These are phyloP conservation scores for Carassius carassius DNA, from an alignment of 2,113 vertebrate species.

Conservation along the genomic window DNA sequence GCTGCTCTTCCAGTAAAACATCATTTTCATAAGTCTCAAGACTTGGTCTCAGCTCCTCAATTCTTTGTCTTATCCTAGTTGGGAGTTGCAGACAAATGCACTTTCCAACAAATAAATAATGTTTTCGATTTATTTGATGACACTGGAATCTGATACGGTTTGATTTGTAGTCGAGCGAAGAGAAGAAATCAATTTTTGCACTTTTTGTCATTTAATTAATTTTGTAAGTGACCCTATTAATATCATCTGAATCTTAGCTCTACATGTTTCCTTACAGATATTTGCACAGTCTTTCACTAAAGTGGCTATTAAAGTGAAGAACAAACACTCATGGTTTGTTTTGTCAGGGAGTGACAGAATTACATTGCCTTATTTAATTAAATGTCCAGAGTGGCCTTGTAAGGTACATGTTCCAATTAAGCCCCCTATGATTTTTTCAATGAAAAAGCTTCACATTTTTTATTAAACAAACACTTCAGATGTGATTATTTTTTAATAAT, in stretches of 20 bases:
- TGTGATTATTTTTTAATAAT: neutral
- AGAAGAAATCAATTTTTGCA: neutral
- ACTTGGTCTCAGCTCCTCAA: neutral
- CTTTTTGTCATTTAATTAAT: neutral
- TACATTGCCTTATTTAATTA: conserved; percentile 15
- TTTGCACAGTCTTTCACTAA: neutral
- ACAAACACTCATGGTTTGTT: neutral
- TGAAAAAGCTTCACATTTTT: neutral
- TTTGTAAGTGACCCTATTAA: neutral
- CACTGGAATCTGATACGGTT: neutral
- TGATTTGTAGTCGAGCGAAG: neutral
- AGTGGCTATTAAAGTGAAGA: neutral
- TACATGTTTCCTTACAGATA: neutral
- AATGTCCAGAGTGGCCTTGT: neutral
- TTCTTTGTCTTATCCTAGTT: neutral
- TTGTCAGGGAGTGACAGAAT: neutral
- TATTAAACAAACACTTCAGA: neutral
- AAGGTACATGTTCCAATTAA: conserved; percentile 9
- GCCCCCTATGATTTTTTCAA: neutral
- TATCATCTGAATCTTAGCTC: neutral
- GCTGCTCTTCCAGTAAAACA: neutral
- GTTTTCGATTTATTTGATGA: neutral
- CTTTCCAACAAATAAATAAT: neutral
- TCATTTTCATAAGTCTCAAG: neutral
- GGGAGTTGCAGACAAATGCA: neutral